These are phyloP conservation scores for Pelochelys cantorii DNA, from an alignment of 2,797 vertebrate genomes.

Conservation along the genomic window DNA sequence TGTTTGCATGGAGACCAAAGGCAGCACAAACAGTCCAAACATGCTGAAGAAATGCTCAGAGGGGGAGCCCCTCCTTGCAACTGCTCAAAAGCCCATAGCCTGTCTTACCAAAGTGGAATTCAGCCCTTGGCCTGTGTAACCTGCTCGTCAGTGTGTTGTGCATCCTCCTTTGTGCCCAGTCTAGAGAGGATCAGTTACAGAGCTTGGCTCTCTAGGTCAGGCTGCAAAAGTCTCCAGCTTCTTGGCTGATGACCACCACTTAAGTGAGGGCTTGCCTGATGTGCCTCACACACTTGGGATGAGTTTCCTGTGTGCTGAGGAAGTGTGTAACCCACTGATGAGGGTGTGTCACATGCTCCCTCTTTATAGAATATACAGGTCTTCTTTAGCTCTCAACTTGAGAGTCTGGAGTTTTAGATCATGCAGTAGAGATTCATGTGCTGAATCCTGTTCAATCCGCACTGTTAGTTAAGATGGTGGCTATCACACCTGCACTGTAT, in stretches of 20 bases:
- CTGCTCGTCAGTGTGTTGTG: not conserved
- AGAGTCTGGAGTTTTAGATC: fast-evolving
- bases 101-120: not conserved
- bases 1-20: not conserved
- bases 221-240: not conserved
- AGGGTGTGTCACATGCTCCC: not conserved
- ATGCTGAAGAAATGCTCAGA: not conserved
- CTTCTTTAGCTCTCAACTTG: fast-evolving
- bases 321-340: not conserved
- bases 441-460: not conserved
- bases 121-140: not conserved
- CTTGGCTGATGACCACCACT: not conserved
- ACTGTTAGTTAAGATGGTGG: not conserved
- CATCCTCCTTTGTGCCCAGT: not conserved
- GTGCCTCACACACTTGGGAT: not conserved
- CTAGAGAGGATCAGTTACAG: not conserved
- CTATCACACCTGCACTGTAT: not conserved
- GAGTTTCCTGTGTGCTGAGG: not conserved
- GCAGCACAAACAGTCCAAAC: not conserved
- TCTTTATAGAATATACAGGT: fast-evolving
- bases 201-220: not conserved
- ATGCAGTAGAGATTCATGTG: not conserved
- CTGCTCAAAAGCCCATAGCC: not conserved
- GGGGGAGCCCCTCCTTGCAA: not conserved
- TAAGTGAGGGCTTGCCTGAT: not conserved